Conservation (phyloP, 2,888 invertebrate genomes). For the Scaptomyza caliginosa region DNA sequence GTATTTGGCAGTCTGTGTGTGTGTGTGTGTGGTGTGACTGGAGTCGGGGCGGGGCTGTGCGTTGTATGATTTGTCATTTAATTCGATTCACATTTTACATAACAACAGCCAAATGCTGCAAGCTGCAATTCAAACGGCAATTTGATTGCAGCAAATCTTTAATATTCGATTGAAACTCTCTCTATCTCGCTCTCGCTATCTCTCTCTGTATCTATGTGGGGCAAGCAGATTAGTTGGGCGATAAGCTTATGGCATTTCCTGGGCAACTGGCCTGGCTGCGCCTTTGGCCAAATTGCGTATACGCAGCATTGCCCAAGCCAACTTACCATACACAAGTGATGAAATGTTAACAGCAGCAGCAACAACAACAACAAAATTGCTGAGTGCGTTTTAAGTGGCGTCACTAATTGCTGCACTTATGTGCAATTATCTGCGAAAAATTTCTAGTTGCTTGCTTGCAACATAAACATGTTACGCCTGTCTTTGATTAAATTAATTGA, state of each 20-base stretch:
- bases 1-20: too few relatives aligned
- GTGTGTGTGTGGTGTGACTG: too few relatives aligned
- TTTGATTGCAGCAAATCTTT: conserved; percentile 27
- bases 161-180: too few relatives aligned
- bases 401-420: conserved; percentile 38
- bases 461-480: neutral
- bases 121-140: conserved; percentile 21
- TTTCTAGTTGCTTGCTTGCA: conserved; percentile 3
- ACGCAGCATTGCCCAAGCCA: conserved; percentile 21
- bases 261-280: conserved; percentile 11
- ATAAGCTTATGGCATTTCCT: conserved; percentile 44
- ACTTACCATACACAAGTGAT: conserved; percentile 7
- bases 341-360: neutral
- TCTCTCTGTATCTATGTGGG: too few relatives aligned
- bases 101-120: conserved; percentile 35
- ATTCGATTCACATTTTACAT: conserved; percentile 41
- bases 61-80: conserved; percentile 49
- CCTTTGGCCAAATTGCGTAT: conserved; percentile 33
- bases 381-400: conserved; percentile 7
- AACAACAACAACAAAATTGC: neutral
- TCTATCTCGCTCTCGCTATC: too few relatives aligned
- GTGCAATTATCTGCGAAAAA: conserved; percentile 24
- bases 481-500: neutral
- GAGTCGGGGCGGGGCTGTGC: conserved; percentile 48
- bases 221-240: conserved; percentile 33